Conservation (phyloP, 1,140 invertebrate species). For the Dendroctonus valens region DNA sequence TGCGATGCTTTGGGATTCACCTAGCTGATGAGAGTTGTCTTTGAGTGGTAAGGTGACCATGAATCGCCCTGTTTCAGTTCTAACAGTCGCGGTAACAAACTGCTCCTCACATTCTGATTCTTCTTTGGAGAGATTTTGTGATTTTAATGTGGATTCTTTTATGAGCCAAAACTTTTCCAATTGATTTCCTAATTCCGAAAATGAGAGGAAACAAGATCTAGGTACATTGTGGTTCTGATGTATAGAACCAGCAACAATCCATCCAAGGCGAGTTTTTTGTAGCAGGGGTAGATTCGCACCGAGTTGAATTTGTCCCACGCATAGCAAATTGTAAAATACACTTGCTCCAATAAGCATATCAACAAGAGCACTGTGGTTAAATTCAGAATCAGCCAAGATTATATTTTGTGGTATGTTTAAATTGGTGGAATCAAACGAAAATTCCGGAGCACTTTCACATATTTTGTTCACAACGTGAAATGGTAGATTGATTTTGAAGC, state of each 20-base stretch:
- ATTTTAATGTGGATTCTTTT: slow-evolving; percentile 11
- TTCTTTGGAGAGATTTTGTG: slow-evolving; percentile 5
- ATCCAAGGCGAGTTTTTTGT: slow-evolving; percentile 1
- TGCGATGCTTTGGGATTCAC: slow-evolving; percentile 18
- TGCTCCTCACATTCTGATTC: slow-evolving; percentile 27
- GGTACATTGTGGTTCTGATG: slow-evolving; percentile 1
- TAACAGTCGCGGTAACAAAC: slow-evolving; percentile 17
- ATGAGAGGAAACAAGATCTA: neutral
- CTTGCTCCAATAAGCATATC: neutral
- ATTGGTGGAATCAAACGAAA: too few species aligned
- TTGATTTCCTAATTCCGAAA: neutral
- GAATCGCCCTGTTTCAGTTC: slow-evolving; percentile 23
- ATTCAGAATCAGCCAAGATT: neutral
- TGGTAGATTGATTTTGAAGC: neutral
- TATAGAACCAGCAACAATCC: neutral
- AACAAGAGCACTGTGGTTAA: neutral
- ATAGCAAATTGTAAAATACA: neutral
- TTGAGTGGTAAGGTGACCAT: slow-evolving; percentile 33
- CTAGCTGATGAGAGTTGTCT: slow-evolving; percentile 14
- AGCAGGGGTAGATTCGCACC: neutral
- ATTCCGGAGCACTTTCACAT: too few species aligned
- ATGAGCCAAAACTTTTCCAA: slow-evolving; percentile 29
- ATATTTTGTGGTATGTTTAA: neutral
- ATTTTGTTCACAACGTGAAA: too few species aligned
- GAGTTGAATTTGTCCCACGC: neutral